These are phyloP conservation scores for Benitochromis conjunctus DNA, from an alignment of 2,113 vertebrate genomes.

Conservation along the genomic window DNA sequence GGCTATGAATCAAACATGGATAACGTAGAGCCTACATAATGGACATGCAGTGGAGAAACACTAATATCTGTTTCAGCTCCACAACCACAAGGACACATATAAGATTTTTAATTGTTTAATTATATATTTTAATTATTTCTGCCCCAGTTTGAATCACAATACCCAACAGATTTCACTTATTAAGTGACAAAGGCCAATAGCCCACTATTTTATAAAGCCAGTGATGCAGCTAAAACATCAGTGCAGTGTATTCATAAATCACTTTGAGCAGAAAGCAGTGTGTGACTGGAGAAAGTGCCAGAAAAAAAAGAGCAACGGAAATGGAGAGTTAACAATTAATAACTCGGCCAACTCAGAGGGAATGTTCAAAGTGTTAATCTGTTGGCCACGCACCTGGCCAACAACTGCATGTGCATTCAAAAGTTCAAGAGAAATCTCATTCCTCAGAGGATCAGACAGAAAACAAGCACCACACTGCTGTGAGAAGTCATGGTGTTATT, in stretches of 20 bases:
- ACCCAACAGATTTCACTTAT: neutral
- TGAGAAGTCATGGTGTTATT: neutral
- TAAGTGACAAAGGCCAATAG: neutral
- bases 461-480: neutral
- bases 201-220: neutral
- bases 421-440: neutral
- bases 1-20: neutral
- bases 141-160: neutral
- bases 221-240: neutral
- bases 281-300: neutral
- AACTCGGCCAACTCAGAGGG: neutral
- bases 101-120: neutral
- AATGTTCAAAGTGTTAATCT: neutral
- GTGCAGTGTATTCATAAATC: neutral
- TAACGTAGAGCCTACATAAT: neutral
- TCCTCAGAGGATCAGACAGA: slow-evolving; percentile 1
- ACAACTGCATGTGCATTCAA: neutral
- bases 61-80: neutral
- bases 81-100: neutral
- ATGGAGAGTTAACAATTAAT: accelerated
- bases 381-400: neutral
- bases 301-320: accelerated
- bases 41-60: neutral
- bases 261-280: neutral
- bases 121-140: neutral